phyloP scores from a whole-genome alignment of 1,140 invertebrate species.

The Tribolium castaneum region DNA sequence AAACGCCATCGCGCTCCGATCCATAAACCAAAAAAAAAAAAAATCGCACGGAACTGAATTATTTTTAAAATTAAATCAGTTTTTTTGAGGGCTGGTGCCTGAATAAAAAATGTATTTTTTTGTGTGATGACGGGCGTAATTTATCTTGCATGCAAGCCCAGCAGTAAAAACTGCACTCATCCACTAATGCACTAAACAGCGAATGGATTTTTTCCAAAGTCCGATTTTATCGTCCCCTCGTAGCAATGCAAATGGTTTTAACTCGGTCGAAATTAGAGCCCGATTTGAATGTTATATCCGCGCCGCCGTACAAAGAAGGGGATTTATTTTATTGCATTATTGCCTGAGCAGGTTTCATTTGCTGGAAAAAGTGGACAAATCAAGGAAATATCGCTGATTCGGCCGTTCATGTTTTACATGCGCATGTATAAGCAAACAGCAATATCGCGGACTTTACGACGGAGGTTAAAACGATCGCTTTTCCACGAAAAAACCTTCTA shows the following conservation, averaged over 20 bases:
- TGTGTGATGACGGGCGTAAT: neutral
- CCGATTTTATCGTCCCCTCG: slow-evolving; percentile 20
- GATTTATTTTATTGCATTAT: slow-evolving; percentile 36
- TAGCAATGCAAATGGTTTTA: slow-evolving; percentile 29
- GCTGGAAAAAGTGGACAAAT: slow-evolving; percentile 32
- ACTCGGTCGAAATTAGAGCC: slow-evolving; percentile 31
- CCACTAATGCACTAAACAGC: neutral
- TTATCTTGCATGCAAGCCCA: neutral
- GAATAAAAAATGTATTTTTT: too few species aligned
- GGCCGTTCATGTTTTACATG: slow-evolving; percentile 25
- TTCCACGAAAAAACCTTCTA: neutral
- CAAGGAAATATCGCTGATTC: slow-evolving; percentile 22
- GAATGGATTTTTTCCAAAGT: neutral
- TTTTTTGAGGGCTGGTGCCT: neutral
- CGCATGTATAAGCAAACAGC: slow-evolving; percentile 26
- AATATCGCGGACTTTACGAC: neutral
- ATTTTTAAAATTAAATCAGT: too few species aligned
- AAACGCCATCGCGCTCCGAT: neutral
- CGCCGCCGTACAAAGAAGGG: neutral
- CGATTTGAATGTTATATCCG: slow-evolving; percentile 32
- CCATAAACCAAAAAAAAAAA: too few species aligned
- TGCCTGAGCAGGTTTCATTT: slow-evolving; percentile 34
- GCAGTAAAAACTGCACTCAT: slow-evolving; percentile 10
- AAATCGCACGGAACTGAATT: too few species aligned
- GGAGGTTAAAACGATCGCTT: neutral